Percentiles rank a stretch among this genome's conserved stretches.
phyloP scores from a whole-genome alignment of 2,113 vertebrate genomes.

The Hoplias malabaricus region DNA sequence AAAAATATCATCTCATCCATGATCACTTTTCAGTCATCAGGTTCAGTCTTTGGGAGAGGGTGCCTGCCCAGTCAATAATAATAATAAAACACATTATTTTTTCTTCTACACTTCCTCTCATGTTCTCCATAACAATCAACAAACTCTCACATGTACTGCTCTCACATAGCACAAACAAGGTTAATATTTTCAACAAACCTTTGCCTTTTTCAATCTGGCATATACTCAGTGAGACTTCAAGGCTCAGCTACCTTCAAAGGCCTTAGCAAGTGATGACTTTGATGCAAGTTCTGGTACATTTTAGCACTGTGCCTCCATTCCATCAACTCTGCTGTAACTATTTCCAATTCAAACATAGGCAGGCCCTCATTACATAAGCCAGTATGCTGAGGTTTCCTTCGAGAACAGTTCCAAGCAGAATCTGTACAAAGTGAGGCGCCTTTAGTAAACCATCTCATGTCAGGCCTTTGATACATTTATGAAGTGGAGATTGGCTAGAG shows the following conservation, averaged over 20 bases:
- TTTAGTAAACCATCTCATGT: conserved; percentile 8
- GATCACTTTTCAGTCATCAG: too few species aligned
- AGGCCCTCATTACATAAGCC: neutral
- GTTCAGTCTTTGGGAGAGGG: too few species aligned
- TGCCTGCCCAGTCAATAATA: too few species aligned
- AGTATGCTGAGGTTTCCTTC: neutral
- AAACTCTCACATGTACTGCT: too few species aligned
- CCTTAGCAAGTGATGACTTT: conserved; percentile 4
- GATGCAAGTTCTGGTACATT: neutral
- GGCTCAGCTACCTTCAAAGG: neutral
- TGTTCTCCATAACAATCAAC: too few species aligned
- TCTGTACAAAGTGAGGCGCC: neutral
- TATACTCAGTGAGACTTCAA: neutral
- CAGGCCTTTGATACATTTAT: conserved; percentile 30
- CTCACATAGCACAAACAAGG: too few species aligned
- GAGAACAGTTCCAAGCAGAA: neutral
- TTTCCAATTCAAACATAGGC: neutral
- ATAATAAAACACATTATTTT: too few species aligned
- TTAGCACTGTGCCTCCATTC: neutral
- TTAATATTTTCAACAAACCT: too few species aligned
- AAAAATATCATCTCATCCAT: too few species aligned
- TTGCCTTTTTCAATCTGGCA: neutral
- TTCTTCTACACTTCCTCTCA: too few species aligned
- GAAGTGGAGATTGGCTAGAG: conserved; percentile 14
- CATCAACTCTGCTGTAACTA: neutral